Evolutionary conservation across 2,888 invertebrate species (phyloP).

Genomic region (Synanthedon tipuliformis): DNA sequence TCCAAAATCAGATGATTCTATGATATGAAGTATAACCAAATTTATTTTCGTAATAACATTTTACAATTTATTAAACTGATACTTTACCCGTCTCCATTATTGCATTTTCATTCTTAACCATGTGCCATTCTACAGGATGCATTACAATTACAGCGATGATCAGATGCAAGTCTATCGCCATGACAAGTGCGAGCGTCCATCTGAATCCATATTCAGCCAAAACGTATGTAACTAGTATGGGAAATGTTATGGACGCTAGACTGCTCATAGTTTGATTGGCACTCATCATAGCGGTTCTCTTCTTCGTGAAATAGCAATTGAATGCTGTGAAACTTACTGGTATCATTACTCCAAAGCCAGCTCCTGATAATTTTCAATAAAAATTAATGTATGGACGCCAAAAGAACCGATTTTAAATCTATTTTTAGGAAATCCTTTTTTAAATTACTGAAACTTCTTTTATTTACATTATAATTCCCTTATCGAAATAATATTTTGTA

Average conservation of each 20-base stretch:
- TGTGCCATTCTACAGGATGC: conserved; percentile 82
- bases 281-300: conserved; percentile 79
- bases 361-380: conserved; percentile 47
- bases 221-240: conserved; percentile 72
- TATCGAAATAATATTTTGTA: no score
- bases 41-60: no score
- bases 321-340: conserved; percentile 80
- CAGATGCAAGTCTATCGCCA: conserved; percentile 75
- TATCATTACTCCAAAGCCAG: conserved; percentile 79
- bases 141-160: conserved; percentile 77
- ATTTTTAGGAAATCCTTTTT: no score
- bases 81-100: neutral
- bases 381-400: neutral
- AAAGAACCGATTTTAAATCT: no score
- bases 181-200: conserved; percentile 75
- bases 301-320: conserved; percentile 79
- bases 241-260: conserved; percentile 76
- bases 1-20: conserved; percentile 23
- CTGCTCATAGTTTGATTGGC: conserved; percentile 79
- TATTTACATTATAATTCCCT: no score
- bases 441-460: no score
- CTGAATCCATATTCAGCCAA: conserved; percentile 76
- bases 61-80: no score
- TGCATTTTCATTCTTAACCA: conserved; percentile 31
- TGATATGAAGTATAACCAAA: conserved; percentile 2